These are phyloP conservation scores for Notechis scutatus DNA, from an alignment of 2,113 vertebrate genomes.

Conservation along the genomic window DNA sequence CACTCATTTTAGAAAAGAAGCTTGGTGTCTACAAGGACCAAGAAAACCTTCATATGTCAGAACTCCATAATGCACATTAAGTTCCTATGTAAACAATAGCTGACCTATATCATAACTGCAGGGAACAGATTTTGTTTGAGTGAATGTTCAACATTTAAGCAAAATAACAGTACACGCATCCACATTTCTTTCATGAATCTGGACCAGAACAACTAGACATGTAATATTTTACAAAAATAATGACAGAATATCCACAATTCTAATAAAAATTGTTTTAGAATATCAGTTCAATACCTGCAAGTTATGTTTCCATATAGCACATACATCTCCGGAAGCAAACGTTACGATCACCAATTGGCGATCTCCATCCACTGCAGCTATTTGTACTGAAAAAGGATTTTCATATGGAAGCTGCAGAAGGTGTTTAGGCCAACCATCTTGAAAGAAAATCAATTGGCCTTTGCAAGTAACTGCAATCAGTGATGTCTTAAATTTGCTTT, in stretches of 20 bases:
- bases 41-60: background rate
- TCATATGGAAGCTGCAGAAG: slow-evolving; percentile 82
- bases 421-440: slow-evolving; percentile 75
- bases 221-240: background rate
- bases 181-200: background rate
- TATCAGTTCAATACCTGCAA: slow-evolving; percentile 78
- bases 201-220: background rate
- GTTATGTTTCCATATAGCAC: slow-evolving; percentile 78
- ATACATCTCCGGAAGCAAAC: slow-evolving; percentile 74
- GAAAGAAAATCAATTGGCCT: slow-evolving; percentile 84
- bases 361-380: slow-evolving; percentile 66
- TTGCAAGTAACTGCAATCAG: slow-evolving; percentile 75
- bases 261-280: background rate
- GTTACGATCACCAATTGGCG: slow-evolving; percentile 74
- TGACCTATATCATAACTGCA: background rate
- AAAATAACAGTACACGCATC: background rate
- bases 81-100: background rate
- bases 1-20: background rate
- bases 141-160: too few relatives aligned
- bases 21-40: background rate
- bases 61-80: background rate
- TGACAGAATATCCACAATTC: background rate
- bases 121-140: background rate
- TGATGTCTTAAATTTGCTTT: slow-evolving; percentile 59
- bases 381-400: slow-evolving; percentile 71